Evolutionary conservation across 30 jellyfish, hydroid and myxozoan genomes (phyloP).

Genomic region (Cassiopea xamachana): DNA sequence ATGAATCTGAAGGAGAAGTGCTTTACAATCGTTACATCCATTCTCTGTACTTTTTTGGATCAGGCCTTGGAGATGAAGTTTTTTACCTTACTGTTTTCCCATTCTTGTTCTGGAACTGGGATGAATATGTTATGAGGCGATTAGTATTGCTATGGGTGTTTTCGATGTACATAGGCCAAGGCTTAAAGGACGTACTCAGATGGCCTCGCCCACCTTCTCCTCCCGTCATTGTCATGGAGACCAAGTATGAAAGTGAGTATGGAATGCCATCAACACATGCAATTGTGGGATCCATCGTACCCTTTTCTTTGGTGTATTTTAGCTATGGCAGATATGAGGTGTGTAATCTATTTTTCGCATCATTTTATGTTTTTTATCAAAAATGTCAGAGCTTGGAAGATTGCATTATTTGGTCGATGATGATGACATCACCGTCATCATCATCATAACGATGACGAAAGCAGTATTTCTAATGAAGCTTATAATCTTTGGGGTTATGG

Average conservation of each 20-base stretch:
- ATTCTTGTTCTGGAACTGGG: slow-evolving; percentile 91
- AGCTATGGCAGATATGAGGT: slow-evolving; percentile 96
- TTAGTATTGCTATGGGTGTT: slow-evolving; percentile 92
- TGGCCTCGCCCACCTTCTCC: slow-evolving; percentile 99
- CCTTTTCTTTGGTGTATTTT: slow-evolving; percentile 89
- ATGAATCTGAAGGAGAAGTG: slow-evolving; percentile 73
- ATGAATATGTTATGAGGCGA: slow-evolving; percentile 88
- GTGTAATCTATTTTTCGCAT: background rate
- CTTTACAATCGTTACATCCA: slow-evolving; percentile 87
- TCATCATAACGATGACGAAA: too few species aligned
- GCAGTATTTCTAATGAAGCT: too few species aligned
- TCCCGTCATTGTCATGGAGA: slow-evolving; percentile 89
- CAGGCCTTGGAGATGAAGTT: slow-evolving; percentile 94
- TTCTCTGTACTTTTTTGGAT: slow-evolving; percentile 80
- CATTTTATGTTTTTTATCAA: too few species aligned
- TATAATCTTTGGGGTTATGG: too few species aligned
- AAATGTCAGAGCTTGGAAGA: too few species aligned
- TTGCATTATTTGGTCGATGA: too few species aligned
- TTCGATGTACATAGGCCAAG: slow-evolving; percentile 95
- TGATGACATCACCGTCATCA: too few species aligned
- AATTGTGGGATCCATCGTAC: slow-evolving; percentile 87
- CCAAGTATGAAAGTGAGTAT: slow-evolving; percentile 86
- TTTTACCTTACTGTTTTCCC: slow-evolving; percentile 94
- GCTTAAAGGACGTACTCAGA: slow-evolving; percentile 86
- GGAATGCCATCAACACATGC: slow-evolving; percentile 99